Evolutionary conservation across 2,888 invertebrate genomes (phyloP).

Genomic region (Hyposoter didymator): DNA sequence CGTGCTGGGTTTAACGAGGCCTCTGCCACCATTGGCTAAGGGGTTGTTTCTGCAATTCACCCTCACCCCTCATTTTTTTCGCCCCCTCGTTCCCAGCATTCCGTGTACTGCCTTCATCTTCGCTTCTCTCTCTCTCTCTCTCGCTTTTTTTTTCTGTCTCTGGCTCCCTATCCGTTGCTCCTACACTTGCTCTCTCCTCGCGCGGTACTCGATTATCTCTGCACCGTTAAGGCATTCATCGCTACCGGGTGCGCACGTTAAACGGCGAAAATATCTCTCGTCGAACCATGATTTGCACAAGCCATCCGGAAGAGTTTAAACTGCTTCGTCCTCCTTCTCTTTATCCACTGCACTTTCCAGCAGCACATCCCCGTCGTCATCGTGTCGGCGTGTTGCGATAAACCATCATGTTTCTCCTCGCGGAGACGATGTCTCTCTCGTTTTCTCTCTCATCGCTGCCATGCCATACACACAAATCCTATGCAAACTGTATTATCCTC

Average conservation of each 20-base stretch:
- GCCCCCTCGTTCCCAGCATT: slow-evolving; percentile 35
- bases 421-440: slow-evolving; percentile 23
- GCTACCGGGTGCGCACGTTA: slow-evolving; percentile 67
- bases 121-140: slow-evolving; percentile 22
- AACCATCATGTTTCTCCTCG: slow-evolving; percentile 45
- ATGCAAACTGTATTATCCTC: slow-evolving; percentile 3
- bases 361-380: slow-evolving; percentile 40
- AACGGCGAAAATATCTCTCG: slow-evolving; percentile 68
- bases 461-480: neutral
- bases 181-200: slow-evolving; percentile 53
- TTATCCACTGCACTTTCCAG: neutral
- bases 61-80: slow-evolving; percentile 74
- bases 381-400: slow-evolving; percentile 54
- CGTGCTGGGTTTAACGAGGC: slow-evolving; percentile 63
- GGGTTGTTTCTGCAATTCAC: slow-evolving; percentile 82
- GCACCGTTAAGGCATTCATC: slow-evolving; percentile 81
- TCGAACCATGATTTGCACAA: slow-evolving; percentile 72
- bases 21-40: slow-evolving; percentile 60
- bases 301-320: slow-evolving; percentile 67
- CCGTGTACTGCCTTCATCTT: slow-evolving; percentile 43
- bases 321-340: slow-evolving; percentile 37
- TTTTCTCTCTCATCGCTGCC: slow-evolving; percentile 24
- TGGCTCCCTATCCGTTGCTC: slow-evolving; percentile 22
- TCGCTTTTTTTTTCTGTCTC: neutral
- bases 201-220: slow-evolving; percentile 81